Percentiles rank a stretch among this genome's conserved stretches.
Evolutionary conservation across 2,797 vertebrate genomes (phyloP).

Genomic region (Amazona ochrocephala): DNA sequence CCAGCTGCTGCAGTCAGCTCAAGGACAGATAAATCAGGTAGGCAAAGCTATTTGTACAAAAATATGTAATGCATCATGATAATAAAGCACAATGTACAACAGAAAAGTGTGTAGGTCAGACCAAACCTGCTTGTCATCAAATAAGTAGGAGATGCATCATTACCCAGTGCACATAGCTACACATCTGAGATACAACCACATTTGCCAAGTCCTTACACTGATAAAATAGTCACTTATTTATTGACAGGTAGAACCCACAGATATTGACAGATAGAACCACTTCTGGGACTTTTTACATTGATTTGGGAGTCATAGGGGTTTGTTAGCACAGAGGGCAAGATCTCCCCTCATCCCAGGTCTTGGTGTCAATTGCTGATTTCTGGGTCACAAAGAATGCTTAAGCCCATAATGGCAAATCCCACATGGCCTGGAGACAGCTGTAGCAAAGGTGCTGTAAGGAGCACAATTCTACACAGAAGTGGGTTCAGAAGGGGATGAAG

Average conservation of each 20-base stretch:
- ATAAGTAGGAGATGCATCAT: background rate
- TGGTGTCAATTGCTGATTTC: background rate
- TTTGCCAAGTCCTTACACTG: background rate
- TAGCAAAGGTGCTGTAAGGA: background rate
- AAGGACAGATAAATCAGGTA: background rate
- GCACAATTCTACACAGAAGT: background rate
- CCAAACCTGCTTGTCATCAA: background rate
- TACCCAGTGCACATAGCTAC: background rate
- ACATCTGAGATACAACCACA: background rate
- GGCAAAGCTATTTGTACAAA: background rate
- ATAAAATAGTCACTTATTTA: background rate
- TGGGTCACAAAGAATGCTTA: background rate
- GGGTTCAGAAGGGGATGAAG: background rate
- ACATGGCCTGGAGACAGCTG: background rate
- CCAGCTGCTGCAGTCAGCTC: background rate
- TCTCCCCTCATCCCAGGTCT: background rate
- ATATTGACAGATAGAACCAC: background rate
- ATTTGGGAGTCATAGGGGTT: background rate
- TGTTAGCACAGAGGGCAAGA: background rate
- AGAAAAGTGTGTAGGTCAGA: background rate
- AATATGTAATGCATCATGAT: background rate
- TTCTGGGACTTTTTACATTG: background rate
- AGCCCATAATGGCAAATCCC: background rate
- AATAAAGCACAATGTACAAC: background rate
- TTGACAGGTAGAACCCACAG: background rate